Percentiles rank a stretch among this genome's conserved stretches.
Evolutionary conservation across 1,140 invertebrate species (phyloP).

Genomic region (Sinonovacula constricta): DNA sequence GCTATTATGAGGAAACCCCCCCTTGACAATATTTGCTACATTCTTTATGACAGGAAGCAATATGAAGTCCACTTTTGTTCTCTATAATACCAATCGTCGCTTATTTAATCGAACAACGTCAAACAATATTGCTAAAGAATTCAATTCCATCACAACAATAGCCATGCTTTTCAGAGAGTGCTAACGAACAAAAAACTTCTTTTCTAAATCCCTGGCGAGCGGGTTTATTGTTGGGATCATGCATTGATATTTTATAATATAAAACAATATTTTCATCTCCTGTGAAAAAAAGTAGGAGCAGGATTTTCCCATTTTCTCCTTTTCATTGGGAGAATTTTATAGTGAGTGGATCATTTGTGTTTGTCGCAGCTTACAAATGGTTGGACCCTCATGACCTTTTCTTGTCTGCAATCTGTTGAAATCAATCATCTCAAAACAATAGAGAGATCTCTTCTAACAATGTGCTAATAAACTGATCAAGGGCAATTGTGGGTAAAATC

Average conservation of each 20-base stretch:
- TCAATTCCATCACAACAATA: constrained; percentile 50
- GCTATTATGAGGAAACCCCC: not conserved
- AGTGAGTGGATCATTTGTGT: constrained; percentile 31
- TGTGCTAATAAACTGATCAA: constrained; percentile 53
- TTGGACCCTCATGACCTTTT: constrained; percentile 45
- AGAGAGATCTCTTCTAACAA: constrained; percentile 42
- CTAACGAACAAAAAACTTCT: constrained; percentile 50
- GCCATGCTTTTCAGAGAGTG: constrained; percentile 24
- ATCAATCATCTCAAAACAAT: constrained; percentile 49
- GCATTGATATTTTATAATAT: constrained; percentile 55
- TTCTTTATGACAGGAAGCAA: not conserved
- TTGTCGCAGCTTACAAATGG: constrained; percentile 34
- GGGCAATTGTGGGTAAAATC: constrained; percentile 48
- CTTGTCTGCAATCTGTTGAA: constrained; percentile 6
- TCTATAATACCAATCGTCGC: constrained; percentile 27
- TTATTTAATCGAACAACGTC: constrained; percentile 46
- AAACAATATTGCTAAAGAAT: constrained; percentile 49
- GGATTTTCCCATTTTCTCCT: constrained; percentile 50
- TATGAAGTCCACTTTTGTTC: constrained; percentile 14
- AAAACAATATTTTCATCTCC: constrained; percentile 55
- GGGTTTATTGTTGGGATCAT: constrained; percentile 30
- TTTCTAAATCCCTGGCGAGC: constrained; percentile 40
- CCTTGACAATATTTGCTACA: not conserved
- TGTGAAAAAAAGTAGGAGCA: constrained; percentile 35
- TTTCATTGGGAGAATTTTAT: constrained; percentile 53